A percentile compares a stretch with the other conserved stretches of the same genome.
phyloP scores from a whole-genome alignment of 2,113 vertebrate genomes.

The Garra rufa region DNA sequence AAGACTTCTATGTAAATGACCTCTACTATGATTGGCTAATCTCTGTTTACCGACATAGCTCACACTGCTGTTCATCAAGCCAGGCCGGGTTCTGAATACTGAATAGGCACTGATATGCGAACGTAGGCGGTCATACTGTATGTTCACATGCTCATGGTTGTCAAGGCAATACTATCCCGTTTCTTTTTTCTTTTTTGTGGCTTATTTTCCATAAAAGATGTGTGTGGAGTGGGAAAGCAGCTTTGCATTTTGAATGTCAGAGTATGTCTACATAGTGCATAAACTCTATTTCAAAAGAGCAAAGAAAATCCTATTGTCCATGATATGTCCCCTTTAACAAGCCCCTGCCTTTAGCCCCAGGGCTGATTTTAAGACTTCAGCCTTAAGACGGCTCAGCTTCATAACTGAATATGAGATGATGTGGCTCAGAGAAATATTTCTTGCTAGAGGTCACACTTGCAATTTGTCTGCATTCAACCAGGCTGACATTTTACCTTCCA shows the following conservation, averaged over 20 bases:
- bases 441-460: constrained; percentile 42
- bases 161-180: constrained; percentile 2
- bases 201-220: constrained; percentile 19
- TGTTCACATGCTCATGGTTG: constrained; percentile 13
- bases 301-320: constrained; percentile 11
- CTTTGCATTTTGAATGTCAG: constrained; percentile 19
- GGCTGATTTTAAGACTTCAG: background rate
- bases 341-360: background rate
- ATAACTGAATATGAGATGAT: constrained; percentile 34
- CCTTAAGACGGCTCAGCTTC: background rate
- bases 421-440: background rate
- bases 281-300: background rate
- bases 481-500: constrained; percentile 47
- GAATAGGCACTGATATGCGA: constrained; percentile 1
- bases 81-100: background rate
- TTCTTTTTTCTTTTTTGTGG: background rate
- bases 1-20: background rate
- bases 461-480: constrained; percentile 57
- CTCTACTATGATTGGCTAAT: constrained; percentile 7
- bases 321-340: background rate
- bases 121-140: background rate
- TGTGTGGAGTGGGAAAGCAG: background rate
- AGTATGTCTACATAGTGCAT: background rate
- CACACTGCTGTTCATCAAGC: background rate
- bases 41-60: background rate